Percentiles rank a stretch among this genome's conserved stretches.
These are phyloP conservation scores for Graphium colonna DNA, from an alignment of 2,888 invertebrate species.

Conservation along the genomic window DNA sequence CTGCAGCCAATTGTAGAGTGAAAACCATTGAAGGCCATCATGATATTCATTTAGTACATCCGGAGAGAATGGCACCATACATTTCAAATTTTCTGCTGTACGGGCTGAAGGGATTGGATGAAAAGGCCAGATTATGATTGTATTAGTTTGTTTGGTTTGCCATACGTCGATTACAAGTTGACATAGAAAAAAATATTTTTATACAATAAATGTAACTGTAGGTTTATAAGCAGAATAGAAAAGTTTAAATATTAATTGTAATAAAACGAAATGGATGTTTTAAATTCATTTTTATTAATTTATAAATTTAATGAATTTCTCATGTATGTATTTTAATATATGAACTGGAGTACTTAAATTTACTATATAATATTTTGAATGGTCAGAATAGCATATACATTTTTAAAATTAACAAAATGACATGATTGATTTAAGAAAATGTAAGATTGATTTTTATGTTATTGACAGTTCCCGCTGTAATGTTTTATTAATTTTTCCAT, in stretches of 20 bases:
- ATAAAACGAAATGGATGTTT: too few species aligned
- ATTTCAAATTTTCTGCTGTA: conserved; percentile 58
- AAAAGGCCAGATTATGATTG: conserved; percentile 45
- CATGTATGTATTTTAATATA: background rate
- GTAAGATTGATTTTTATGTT: background rate
- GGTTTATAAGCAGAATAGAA: too few species aligned
- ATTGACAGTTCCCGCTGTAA: background rate
- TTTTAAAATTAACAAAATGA: background rate
- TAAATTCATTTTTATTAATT: background rate
- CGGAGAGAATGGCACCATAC: conserved; percentile 67
- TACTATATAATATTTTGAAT: too few species aligned
- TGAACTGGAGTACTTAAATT: background rate
- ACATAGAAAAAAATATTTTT: background rate
- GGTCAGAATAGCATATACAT: too few species aligned
- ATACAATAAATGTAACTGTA: background rate
- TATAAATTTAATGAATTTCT: too few species aligned
- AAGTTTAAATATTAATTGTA: background rate
- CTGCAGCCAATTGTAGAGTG: conserved; percentile 42
- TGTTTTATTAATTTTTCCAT: background rate
- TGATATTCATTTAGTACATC: conserved; percentile 79
- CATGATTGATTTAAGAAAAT: background rate
- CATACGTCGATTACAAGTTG: conserved; percentile 1
- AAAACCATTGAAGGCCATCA: conserved; percentile 74
- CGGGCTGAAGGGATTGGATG: conserved; percentile 45
- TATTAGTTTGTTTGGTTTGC: background rate